These are phyloP conservation scores for Ladona fulva DNA, from an alignment of 1,140 invertebrate genomes.

Conservation along the genomic window DNA sequence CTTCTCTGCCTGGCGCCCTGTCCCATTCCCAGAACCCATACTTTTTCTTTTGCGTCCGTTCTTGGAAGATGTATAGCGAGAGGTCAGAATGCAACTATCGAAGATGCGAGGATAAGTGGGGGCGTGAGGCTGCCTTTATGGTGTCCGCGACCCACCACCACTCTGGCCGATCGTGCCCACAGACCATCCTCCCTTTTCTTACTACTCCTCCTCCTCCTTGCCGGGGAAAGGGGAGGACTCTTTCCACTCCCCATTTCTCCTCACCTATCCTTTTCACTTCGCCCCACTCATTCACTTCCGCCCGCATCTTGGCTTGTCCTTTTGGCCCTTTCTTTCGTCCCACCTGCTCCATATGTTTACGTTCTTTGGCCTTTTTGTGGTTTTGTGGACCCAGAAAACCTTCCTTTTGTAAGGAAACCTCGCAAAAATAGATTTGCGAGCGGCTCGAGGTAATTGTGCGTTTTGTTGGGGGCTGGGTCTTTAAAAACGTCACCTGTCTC, in stretches of 20 bases:
- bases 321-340: not conserved
- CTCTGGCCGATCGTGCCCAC: not conserved
- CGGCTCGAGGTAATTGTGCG: too few relatives aligned
- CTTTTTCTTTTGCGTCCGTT: too few relatives aligned
- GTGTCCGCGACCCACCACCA: not conserved
- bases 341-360: slow-evolving; percentile 4
- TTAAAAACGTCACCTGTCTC: too few relatives aligned
- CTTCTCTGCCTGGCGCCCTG: too few relatives aligned
- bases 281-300: not conserved
- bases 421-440: too few relatives aligned
- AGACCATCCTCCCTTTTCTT: not conserved
- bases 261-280: not conserved
- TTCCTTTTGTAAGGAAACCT: too few relatives aligned
- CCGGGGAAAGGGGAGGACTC: too few relatives aligned
- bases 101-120: not conserved
- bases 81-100: too few relatives aligned
- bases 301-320: not conserved
- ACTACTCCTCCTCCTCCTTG: not conserved
- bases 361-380: not conserved
- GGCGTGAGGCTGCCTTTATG: not conserved
- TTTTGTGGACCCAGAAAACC: not conserved
- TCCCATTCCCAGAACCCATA: too few relatives aligned
- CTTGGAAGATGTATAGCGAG: too few relatives aligned
- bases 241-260: not conserved
- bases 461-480: too few relatives aligned